A percentile compares a stretch with the other conserved stretches of the same genome.
phyloP scores from a whole-genome alignment of 2,888 invertebrate species.

The Erebia palarica region DNA sequence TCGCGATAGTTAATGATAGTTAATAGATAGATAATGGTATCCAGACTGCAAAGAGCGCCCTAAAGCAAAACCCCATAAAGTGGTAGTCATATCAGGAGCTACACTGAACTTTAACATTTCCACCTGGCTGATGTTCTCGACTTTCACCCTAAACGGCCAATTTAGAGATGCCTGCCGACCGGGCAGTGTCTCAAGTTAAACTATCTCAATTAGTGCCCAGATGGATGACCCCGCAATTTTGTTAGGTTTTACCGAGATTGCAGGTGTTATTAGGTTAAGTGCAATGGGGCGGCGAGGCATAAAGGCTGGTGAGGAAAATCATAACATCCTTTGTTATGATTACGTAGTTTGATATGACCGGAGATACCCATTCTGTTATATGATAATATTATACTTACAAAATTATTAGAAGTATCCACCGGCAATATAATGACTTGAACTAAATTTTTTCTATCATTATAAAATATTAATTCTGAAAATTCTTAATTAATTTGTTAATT shows the following conservation, averaged over 20 bases:
- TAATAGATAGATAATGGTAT: neutral
- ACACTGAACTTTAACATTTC: conserved; percentile 77
- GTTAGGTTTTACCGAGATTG: conserved; percentile 65
- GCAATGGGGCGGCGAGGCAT: conserved; percentile 54
- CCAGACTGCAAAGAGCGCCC: conserved; percentile 44
- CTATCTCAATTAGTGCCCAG: conserved; percentile 80
- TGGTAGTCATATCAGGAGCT: conserved; percentile 62
- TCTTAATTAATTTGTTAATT: no score
- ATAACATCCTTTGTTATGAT: conserved; percentile 35
- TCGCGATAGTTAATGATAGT: no score
- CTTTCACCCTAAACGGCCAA: conserved; percentile 80
- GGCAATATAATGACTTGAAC: no score
- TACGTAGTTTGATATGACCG: conserved; percentile 2
- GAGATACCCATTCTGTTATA: neutral
- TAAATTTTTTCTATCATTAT: no score
- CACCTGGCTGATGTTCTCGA: conserved; percentile 66
- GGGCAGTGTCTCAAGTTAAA: conserved; percentile 75
- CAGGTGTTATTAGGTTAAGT: conserved; percentile 69
- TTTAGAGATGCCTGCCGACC: conserved; percentile 74
- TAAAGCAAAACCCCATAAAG: conserved; percentile 59
- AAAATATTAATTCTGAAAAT: no score
- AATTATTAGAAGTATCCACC: no score
- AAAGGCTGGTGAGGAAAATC: conserved; percentile 53
- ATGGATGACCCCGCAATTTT: conserved; percentile 79
- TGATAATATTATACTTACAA: no score